Conservation (phyloP, 2,113 vertebrate species). For the Peromyscus polionotus region DNA sequence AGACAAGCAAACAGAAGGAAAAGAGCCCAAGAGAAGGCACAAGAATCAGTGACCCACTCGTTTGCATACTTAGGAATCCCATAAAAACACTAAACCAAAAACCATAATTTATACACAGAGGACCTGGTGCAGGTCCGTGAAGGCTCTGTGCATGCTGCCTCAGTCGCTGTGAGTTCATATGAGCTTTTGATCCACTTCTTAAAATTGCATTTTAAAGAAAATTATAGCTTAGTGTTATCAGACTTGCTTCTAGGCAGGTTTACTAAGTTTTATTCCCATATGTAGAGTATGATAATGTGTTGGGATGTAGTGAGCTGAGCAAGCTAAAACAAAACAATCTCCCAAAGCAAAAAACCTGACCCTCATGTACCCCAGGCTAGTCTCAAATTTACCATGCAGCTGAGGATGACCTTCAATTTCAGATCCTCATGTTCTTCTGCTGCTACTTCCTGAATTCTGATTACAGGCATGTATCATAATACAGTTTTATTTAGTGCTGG, state of each 20-base stretch:
- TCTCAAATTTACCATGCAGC: not conserved
- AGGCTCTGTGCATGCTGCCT: not conserved
- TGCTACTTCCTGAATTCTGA: not conserved
- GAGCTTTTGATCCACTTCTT: not conserved
- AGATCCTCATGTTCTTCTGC: no score
- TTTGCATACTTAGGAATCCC: not conserved
- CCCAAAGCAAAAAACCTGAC: not conserved
- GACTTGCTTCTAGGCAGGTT: slow-evolving; percentile 30
- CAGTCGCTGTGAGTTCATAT: not conserved
- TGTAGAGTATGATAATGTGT: not conserved
- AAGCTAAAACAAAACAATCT: not conserved
- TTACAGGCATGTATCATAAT: not conserved
- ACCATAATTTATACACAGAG: not conserved
- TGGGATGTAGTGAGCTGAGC: not conserved
- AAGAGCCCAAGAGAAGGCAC: not conserved
- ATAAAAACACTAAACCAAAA: not conserved
- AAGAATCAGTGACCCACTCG: not conserved
- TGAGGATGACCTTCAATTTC: not conserved
- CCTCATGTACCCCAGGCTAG: not conserved
- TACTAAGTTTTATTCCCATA: slow-evolving; percentile 36
- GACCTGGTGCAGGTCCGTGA: not conserved
- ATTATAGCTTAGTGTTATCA: not conserved
- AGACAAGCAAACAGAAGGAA: not conserved
- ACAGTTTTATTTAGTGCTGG: not conserved
- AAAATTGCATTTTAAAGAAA: slow-evolving; percentile 10